Evolutionary conservation across 2,113 vertebrate genomes (phyloP), one percentile per base, ranked within the genome.

Genomic region (Thalassoma bifasciatum): DNA sequence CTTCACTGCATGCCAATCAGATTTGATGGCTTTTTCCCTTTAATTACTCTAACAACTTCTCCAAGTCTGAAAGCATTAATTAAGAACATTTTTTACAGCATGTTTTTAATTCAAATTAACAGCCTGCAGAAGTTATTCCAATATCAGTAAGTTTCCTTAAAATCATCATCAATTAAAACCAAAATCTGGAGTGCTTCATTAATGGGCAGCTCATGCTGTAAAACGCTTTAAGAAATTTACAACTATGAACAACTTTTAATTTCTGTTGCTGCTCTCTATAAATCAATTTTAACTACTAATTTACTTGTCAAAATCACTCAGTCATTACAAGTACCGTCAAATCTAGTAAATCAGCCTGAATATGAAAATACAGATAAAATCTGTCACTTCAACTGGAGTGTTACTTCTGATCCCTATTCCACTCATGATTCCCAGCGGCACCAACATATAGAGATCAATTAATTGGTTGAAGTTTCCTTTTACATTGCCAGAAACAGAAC

Each of bases 21-120:
- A 2, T 66, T 75, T 63, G 57, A 77, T 38, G 9, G 40, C 2
- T 14, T 21, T 19, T 70, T 23, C 34, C 62, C 57, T 46, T 4
- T 13, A 54, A 53, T 65, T 37, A 36, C 26, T 69, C 2, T 30
- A 22, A 63, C 74, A 56, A 63, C 71, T 58, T 36, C 44, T 58
- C 37, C 24, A 24, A 52, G 61, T 10, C 56, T 36, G 38, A 70
- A 54, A 60, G 34, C 34, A 42, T 12, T 9, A 38, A 73, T 60
- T 54, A 49, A 67, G 13, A 44, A 21, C 1, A 19, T 16, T 52
- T 74, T 56, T 54, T 37, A 14, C 11, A 44, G 52, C 54, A 47
- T 56, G 37, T 56, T 42, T 76, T 56, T 37, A 2, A 53, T 52
- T 49, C 8, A 14, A 2, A 51, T 63, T 22, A 50, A 9, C 56